Evolutionary conservation across 2,797 vertebrate species (phyloP), one percentile per base, ranked within the genome.

Genomic region (Phyllotis vaccarum): DNA sequence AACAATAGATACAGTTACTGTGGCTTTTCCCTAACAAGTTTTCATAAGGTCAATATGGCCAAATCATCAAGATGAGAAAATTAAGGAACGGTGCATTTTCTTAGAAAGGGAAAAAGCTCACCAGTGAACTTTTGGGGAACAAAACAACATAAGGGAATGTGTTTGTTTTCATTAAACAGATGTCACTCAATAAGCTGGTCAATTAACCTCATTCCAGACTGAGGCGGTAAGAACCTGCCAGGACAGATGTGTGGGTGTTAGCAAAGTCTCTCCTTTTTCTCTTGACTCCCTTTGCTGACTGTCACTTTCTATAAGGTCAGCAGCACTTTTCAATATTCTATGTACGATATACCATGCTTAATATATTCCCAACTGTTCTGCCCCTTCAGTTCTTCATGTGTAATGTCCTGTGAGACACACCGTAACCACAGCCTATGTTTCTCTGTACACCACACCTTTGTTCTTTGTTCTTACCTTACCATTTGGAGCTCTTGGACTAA

Each of bases 381-480:
- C 40, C 11, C 2, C 27, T 29, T 21, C 56, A 60, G 14, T 43
- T 22, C 1, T 78, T 24, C 68, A 6, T 29, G 72, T 11, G 40
- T 2, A 78, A 52, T 11, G 56, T 78, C 75, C 10, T 64, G 0
- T 13, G 79, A 72, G 52, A 75, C 64, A 37, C 68, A 46, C 62
- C 1, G 0, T 29, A 54, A 74, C 16, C 37, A n/a, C 1, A 1
- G 58, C 66, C n/a, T 14, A 12, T 49, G 62, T 75, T 34, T 66
- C 22, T 72, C 74, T 31, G 2, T 40, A 9, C 3, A 76, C 34
- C 43, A 27, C 24, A 66, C 54, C 78, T 17, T 52, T 85, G 27
- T 76, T 87, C 29, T 89, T 92, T 89, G 40, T 46, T 83, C 75
- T 87, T 90, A 89, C 78, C 82, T 88, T 89, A 70, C 78, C 58